phyloP scores from a whole-genome alignment of 1,140 invertebrate species.

The Galleria mellonella region DNA sequence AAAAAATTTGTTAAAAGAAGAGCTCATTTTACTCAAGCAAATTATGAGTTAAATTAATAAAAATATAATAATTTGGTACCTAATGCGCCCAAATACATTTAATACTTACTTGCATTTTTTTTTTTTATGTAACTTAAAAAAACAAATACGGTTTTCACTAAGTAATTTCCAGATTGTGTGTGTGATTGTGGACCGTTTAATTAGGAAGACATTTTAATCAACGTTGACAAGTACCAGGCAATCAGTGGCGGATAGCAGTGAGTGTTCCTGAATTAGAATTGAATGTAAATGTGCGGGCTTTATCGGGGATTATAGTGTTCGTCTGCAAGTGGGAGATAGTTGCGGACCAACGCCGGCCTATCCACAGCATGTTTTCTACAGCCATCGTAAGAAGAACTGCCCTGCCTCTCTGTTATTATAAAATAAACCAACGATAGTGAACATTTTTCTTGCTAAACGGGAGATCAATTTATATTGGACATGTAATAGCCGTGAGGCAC shows the following conservation, averaged over 20 bases:
- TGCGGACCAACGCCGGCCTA: slow-evolving; percentile 24
- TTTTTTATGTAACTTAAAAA: too few relatives aligned
- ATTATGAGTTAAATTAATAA: too few relatives aligned
- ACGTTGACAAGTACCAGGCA: slow-evolving; percentile 53
- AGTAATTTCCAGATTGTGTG: too few relatives aligned
- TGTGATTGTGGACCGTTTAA: slow-evolving; percentile 1
- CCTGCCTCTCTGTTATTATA: background rate
- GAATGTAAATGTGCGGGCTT: slow-evolving; percentile 76
- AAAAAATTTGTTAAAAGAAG: too few relatives aligned
- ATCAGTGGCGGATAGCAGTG: slow-evolving; percentile 55
- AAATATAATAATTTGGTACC: too few relatives aligned
- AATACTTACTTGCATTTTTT: too few relatives aligned
- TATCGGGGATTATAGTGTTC: slow-evolving; percentile 76
- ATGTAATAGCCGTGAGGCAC: slow-evolving; percentile 34
- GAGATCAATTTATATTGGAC: slow-evolving; percentile 30
- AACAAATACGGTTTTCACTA: too few relatives aligned
- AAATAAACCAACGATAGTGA: too few relatives aligned
- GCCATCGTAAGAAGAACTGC: slow-evolving; percentile 29
- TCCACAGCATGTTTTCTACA: background rate
- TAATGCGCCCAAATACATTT: too few relatives aligned
- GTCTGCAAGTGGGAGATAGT: slow-evolving; percentile 68
- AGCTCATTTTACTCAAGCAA: too few relatives aligned
- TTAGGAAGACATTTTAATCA: slow-evolving; percentile 52
- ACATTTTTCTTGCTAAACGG: background rate
- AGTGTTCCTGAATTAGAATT: slow-evolving; percentile 67